These are phyloP conservation scores for Atopsyche davidsoni DNA, from an alignment of 1,140 invertebrate species.

Conservation along the genomic window DNA sequence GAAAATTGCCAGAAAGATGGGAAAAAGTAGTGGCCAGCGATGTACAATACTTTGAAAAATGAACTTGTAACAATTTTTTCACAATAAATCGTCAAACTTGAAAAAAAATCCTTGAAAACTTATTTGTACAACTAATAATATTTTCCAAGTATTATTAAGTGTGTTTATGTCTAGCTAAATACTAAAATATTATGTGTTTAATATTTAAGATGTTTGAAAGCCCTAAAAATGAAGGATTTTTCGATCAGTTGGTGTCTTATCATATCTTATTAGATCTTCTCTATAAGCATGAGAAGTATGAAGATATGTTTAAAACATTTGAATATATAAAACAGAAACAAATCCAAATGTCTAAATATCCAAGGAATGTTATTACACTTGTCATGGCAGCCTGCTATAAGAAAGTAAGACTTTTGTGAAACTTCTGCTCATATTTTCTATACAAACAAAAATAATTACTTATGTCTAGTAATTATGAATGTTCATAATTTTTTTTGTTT, in stretches of 20 bases:
- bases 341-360: constrained; percentile 55
- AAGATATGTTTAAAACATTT: constrained; percentile 60
- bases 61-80: too few relatives aligned
- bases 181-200: constrained; percentile 4
- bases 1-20: too few relatives aligned
- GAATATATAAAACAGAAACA: constrained; percentile 53
- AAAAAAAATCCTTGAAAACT: too few relatives aligned
- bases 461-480: background rate
- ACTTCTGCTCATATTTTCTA: constrained; percentile 4
- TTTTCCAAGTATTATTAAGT: too few relatives aligned
- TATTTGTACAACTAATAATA: too few relatives aligned
- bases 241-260: constrained; percentile 64
- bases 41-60: too few relatives aligned
- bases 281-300: constrained; percentile 62
- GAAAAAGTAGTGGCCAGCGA: too few relatives aligned
- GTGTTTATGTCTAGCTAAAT: background rate
- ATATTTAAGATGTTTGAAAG: constrained; percentile 58
- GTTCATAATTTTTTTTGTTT: background rate
- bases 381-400: constrained; percentile 67
- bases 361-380: constrained; percentile 60
- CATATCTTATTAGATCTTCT: constrained; percentile 68
- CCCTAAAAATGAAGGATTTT: constrained; percentile 55
- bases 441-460: constrained; percentile 9
- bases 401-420: constrained; percentile 55
- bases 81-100: too few relatives aligned